Conservation (phyloP, 2,113 vertebrate species). For the Centropristis striata region DNA sequence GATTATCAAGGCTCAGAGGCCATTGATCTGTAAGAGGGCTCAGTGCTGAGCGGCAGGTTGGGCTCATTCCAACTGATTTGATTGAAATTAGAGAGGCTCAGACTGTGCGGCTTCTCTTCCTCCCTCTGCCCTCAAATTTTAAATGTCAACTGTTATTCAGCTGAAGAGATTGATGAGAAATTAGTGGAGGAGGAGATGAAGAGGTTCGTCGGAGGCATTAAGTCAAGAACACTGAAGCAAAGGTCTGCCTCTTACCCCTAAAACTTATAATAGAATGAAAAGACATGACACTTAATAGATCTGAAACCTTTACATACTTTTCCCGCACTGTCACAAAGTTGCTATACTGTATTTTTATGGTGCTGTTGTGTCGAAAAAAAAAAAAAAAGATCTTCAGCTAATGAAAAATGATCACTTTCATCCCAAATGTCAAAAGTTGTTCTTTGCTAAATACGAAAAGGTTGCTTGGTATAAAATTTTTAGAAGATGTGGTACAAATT, state of each 20-base stretch:
- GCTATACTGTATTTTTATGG: neutral
- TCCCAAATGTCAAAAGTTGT: constrained; percentile 32
- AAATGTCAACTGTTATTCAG: constrained; percentile 50
- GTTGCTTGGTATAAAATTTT: constrained; percentile 29
- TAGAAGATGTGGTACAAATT: constrained; percentile 10
- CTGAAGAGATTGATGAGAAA: constrained; percentile 40
- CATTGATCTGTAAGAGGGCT: constrained; percentile 70
- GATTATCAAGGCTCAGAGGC: constrained; percentile 72
- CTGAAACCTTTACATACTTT: neutral
- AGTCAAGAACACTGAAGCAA: constrained; percentile 14
- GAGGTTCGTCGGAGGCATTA: constrained; percentile 5
- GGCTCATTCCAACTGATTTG: constrained; percentile 59
- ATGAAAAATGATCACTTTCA: constrained; percentile 25
- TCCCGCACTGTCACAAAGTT: neutral
- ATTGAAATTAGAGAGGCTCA: constrained; percentile 69
- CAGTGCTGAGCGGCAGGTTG: constrained; percentile 43
- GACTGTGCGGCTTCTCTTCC: constrained; percentile 33
- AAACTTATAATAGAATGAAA: constrained; percentile 28
- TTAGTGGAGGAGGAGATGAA: constrained; percentile 9
- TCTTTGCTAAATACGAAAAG: constrained; percentile 33
- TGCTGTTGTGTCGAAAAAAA: constrained; percentile 6
- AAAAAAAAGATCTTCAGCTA: constrained; percentile 16
- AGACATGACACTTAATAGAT: constrained; percentile 10
- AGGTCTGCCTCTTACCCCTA: constrained; percentile 8
- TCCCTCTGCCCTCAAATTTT: constrained; percentile 27